A percentile compares a stretch with the other conserved stretches of the same genome.
These are phyloP conservation scores for Plotosus lineatus DNA, from an alignment of 2,113 vertebrate species.

Conservation along the genomic window DNA sequence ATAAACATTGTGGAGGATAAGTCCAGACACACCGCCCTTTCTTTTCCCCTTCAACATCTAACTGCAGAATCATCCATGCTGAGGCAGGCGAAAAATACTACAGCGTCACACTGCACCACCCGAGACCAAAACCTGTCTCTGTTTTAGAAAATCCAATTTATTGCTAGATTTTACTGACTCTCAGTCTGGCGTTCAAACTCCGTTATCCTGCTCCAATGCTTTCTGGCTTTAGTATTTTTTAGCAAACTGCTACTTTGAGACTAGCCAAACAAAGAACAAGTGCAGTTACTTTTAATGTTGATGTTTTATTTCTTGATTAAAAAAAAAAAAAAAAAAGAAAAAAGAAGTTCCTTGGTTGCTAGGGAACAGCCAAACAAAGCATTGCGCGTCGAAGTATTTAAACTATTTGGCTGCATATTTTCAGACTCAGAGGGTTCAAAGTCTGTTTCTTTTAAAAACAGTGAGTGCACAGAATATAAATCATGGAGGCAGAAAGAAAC, in stretches of 20 bases:
- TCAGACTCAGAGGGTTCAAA: constrained; percentile 51
- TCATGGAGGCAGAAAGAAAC: neutral
- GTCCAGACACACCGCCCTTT: constrained; percentile 15
- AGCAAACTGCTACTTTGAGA: constrained; percentile 12
- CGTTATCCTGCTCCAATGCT: neutral
- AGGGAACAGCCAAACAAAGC: constrained; percentile 64
- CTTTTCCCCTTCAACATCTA: constrained; percentile 25
- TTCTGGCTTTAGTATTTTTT: constrained; percentile 18
- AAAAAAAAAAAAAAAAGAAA: no score
- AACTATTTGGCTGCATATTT: constrained; percentile 56
- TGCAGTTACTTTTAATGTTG: constrained; percentile 47
- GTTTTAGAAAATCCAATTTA: neutral
- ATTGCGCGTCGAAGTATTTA: constrained; percentile 40
- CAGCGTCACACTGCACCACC: neutral
- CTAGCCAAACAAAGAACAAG: constrained; percentile 16
- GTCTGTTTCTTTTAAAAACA: constrained; percentile 33
- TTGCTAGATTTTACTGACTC: neutral
- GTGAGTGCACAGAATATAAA: constrained; percentile 24
- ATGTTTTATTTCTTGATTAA: constrained; percentile 52
- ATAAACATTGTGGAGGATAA: constrained; percentile 6
- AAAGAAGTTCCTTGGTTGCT: constrained; percentile 68
- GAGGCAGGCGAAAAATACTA: constrained; percentile 33
- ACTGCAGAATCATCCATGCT: constrained; percentile 26
- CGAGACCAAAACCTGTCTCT: neutral
- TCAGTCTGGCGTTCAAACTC: neutral